These are phyloP conservation scores for Hydriomena furcata DNA, from an alignment of 2,888 invertebrate species.

Conservation along the genomic window DNA sequence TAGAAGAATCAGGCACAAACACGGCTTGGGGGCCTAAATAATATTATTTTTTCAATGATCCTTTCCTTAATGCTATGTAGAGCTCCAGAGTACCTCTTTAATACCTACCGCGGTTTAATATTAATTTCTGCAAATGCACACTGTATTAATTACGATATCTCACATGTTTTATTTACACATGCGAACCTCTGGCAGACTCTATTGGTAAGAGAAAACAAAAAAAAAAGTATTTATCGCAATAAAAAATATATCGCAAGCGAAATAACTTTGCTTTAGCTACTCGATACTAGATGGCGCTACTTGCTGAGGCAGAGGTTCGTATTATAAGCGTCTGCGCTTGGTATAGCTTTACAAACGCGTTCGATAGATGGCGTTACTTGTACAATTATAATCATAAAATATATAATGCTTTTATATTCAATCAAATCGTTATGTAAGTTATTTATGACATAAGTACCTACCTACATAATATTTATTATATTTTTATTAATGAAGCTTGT, in stretches of 20 bases:
- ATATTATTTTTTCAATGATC: no score
- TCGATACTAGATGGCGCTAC: constrained; percentile 62
- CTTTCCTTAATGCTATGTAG: no score
- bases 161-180: constrained; percentile 75
- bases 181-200: constrained; percentile 76
- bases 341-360: constrained; percentile 31
- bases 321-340: constrained; percentile 39
- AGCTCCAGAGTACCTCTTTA: no score
- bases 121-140: constrained; percentile 2
- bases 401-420: constrained; percentile 5
- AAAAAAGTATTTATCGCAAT: constrained; percentile 22
- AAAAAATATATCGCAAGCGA: constrained; percentile 38
- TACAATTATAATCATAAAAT: constrained; percentile 17
- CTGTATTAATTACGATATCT: constrained; percentile 28
- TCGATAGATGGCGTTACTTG: constrained; percentile 52
- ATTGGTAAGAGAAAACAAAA: constrained; percentile 67
- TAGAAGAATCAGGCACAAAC: no score
- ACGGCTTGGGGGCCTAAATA: no score
- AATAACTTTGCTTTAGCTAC: constrained; percentile 57
- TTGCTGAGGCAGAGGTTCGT: constrained; percentile 41
- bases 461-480: no score
- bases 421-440: not conserved
- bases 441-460: no score
- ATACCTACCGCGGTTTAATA: not conserved
- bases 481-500: constrained; percentile 1